Base-by-base conservation (phyloP, 2,888 invertebrate genomes). In the Cheilosia vulpina region DNA sequence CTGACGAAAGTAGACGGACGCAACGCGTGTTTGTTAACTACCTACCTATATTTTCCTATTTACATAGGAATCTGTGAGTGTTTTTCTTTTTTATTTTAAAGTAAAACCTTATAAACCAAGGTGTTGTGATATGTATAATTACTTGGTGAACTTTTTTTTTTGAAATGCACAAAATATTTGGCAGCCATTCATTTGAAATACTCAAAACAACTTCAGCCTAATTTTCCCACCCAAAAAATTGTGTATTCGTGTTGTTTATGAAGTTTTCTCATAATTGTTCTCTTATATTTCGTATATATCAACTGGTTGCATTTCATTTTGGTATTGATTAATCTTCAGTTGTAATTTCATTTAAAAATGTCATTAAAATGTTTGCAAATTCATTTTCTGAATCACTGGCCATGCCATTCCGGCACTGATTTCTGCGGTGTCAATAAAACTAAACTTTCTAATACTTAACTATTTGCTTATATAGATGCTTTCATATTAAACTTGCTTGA, bases 361-460 rank as follows among this genome's bases (percentile, higher is more conserved):
- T 3, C 4, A 19, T 47, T 17, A 9, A 19, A 47, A 45, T 45
- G 3, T 19, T 45, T 9, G 17, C 17, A 2, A 47, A 47, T 17
- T 47, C 3, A 6, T 17, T 6, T 47, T 47, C 2, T 9, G 9
- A 9, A 11, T 47, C 9, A 9, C 19, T 38, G 3, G 13, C 9
- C 34, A 34, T 11, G 0, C 1, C 45, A 63, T 62, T 73, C 63
- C 73, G 21, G 75, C 65, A 75, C 4, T 31, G 21, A 17, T 15
- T 31, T 2, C 24, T 2, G 17, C 41, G n/a, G 41, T 41, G 68
- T 43, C 21, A 34, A 31, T 27, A 53, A 38, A 38, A 38, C 38
- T 68, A 84, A 84, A 84, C 84, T 84, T 84, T 84, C 84, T 84
- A 84, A 80, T 75, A 41, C 58, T 15, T 27, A 15, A 19, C 34